A percentile compares a stretch with the other conserved stretches of the same genome.
These are phyloP conservation scores for Sus cebifrons DNA, from an alignment of 2,797 vertebrate species.

Conservation along the genomic window DNA sequence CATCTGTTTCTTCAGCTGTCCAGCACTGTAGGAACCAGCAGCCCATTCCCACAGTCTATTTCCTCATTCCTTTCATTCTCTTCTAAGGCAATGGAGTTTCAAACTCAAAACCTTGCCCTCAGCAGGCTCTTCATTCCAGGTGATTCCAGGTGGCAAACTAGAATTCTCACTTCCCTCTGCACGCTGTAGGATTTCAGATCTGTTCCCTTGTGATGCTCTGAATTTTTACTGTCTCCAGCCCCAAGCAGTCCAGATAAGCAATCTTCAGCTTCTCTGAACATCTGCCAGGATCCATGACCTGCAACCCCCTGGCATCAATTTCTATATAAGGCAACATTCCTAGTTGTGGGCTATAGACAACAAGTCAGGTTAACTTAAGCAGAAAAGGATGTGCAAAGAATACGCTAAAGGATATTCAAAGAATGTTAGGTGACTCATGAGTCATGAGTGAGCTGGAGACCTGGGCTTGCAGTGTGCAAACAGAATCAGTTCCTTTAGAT, in stretches of 20 bases:
- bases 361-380: background rate
- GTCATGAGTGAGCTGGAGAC: background rate
- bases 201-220: too few species aligned
- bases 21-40: background rate
- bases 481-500: background rate
- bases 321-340: background rate
- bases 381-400: constrained; percentile 40
- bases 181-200: background rate
- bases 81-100: background rate
- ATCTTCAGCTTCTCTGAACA: background rate
- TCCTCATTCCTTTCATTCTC: background rate
- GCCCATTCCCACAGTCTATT: background rate
- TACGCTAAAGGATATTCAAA: constrained; percentile 7
- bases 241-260: background rate
- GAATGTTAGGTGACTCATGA: constrained; percentile 1
- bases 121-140: background rate
- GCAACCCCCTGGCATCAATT: background rate
- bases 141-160: background rate
- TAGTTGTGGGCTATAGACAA: background rate
- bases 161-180: background rate
- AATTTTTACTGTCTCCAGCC: background rate
- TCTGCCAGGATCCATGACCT: background rate
- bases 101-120: background rate
- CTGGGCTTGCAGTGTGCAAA: background rate
- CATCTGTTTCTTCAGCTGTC: background rate